phyloP scores from a whole-genome alignment of 2,113 vertebrate species.

The Dasyornis broadbenti region DNA sequence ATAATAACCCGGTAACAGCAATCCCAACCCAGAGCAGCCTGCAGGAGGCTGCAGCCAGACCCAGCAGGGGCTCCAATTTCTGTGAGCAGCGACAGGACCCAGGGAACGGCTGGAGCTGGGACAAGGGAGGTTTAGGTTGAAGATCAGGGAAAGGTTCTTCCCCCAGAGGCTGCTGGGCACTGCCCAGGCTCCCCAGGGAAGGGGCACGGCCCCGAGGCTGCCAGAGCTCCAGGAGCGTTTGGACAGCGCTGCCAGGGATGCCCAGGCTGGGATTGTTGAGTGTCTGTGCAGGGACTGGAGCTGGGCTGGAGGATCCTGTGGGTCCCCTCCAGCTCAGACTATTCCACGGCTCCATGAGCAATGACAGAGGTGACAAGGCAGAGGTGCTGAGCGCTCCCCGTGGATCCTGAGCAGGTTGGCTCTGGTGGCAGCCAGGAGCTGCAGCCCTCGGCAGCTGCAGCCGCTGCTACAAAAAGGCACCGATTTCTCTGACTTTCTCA shows the following conservation, averaged over 20 bases:
- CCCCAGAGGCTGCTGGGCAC: not conserved
- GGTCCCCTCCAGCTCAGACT: not conserved
- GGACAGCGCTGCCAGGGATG: not conserved
- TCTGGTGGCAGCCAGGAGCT: not conserved
- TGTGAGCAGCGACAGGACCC: not conserved
- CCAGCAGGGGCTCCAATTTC: not conserved
- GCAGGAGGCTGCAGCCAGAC: not conserved
- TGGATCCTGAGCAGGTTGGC: not conserved
- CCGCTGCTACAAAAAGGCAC: not conserved
- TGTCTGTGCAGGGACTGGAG: not conserved
- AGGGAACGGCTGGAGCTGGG: not conserved
- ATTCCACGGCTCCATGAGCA: not conserved
- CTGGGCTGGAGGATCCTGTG: not conserved
- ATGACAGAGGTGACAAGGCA: not conserved
- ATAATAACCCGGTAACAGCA: not conserved
- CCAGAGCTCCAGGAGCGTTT: not conserved
- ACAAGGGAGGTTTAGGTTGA: fast-evolving
- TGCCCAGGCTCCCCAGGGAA: not conserved
- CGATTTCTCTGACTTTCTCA: not conserved
- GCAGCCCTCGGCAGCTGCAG: not conserved
- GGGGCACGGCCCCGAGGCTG: not conserved
- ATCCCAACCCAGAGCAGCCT: not conserved
- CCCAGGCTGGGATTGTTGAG: not conserved
- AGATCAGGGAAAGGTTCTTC: not conserved
- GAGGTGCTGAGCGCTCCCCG: not conserved